Percentiles rank a stretch among this genome's conserved stretches.
These are phyloP conservation scores for Leptoteleia sp. DNA, from an alignment of 1,140 invertebrate genomes.

Conservation along the genomic window DNA sequence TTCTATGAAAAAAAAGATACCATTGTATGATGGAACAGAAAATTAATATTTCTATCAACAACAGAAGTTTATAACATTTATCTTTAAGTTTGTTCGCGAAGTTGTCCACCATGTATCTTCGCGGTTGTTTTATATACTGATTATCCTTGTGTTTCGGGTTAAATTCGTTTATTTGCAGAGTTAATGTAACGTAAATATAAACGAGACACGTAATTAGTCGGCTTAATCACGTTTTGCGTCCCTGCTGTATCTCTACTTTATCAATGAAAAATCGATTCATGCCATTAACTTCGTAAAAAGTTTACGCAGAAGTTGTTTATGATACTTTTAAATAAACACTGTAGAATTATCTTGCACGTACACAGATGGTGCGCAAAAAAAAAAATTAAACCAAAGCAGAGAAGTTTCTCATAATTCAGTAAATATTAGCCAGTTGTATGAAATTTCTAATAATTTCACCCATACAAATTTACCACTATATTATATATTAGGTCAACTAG, in stretches of 20 bases:
- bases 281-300: conserved; percentile 7
- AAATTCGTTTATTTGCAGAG: conserved; percentile 39
- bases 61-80: background rate
- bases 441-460: too few species aligned
- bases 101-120: conserved; percentile 14
- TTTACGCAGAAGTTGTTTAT: conserved; percentile 9
- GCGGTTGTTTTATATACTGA: conserved; percentile 12
- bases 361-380: too few species aligned
- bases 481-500: too few species aligned
- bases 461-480: too few species aligned
- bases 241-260: conserved; percentile 10
- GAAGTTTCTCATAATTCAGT: too few species aligned
- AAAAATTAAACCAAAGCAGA: too few species aligned
- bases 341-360: too few species aligned
- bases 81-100: conserved; percentile 9
- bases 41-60: too few species aligned
- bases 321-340: conserved; percentile 11
- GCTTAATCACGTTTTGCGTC: conserved; percentile 31
- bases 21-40: too few species aligned
- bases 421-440: too few species aligned
- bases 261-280: conserved; percentile 39
- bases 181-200: conserved; percentile 49
- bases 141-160: conserved; percentile 27
- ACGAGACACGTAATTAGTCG: conserved; percentile 40
- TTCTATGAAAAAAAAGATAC: too few species aligned